Base-by-base conservation (phyloP, 2,797 vertebrate genomes). In the Neoniphon sammara region DNA sequence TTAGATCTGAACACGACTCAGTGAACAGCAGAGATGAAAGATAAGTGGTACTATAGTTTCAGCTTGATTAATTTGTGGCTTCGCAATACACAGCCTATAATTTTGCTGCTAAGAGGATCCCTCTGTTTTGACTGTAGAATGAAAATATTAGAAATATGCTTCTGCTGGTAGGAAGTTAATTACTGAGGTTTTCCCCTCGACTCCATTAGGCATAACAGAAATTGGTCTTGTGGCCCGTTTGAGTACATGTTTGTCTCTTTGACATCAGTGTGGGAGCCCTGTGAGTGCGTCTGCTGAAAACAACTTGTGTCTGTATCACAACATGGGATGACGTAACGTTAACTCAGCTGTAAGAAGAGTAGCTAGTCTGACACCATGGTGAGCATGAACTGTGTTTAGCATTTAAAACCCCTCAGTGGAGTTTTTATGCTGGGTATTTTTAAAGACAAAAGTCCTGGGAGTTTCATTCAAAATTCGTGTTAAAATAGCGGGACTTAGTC, bases 281-380 rank as follows among this genome's bases (percentile, higher is more conserved):
- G 56, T 9, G 23, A 20, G 20, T 12, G 30, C n/a, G 9, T 17
- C 17, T 34, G 18, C 3, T 5, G 8, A 10, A 15, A 50, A 52
- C 15, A 15, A 21, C 59, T 0, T 7, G 10, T n/a, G 20, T 18
- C 9, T 12, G 4, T 59, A 8, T 20, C 47, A 36, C n/a, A 17
- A 52, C 36, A 1, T 18, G 0, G 0, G 36, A 2, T 78, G 73
- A 78, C 71, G 71, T 83, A 70, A 81, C 65, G 15, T 3, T 11
- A 17, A 15, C 18, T 1, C 68, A 25, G 59, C 54, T 0, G 53
- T 5, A n/a, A 44, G 9, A 7, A n/a, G 12, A 18, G 20, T 15
- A 3, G 54, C 7, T 0, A 5, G n/a, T 9, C 18, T 9, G 61
- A 55, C 66, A 73, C 31, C 56, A 84, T 85, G 86, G 84, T 88